Conservation (phyloP, 1,140 invertebrate genomes). For the Varroa destructor region DNA sequence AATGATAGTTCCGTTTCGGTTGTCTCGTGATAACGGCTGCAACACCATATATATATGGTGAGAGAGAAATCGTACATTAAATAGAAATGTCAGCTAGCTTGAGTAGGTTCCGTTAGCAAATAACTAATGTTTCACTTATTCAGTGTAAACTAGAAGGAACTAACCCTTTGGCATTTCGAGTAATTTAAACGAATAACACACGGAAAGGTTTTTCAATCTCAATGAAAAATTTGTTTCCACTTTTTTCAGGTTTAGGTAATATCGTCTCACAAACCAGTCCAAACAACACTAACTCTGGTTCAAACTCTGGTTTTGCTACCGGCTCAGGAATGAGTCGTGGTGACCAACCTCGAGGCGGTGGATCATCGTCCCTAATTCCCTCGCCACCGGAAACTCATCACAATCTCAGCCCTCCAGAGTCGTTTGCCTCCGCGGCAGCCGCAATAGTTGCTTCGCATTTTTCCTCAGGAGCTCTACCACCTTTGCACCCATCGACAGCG, state of each 20-base stretch:
- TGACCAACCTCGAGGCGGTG: conserved; percentile 30
- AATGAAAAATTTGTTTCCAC: too few species aligned
- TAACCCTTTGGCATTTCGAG: too few species aligned
- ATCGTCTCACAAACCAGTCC: conserved; percentile 18
- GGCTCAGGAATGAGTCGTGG: conserved; percentile 29
- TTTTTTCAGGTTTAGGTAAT: background rate
- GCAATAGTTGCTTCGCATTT: conserved; percentile 31
- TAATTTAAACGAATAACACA: too few species aligned
- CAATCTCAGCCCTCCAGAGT: conserved; percentile 31
- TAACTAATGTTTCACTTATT: too few species aligned
- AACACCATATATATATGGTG: too few species aligned
- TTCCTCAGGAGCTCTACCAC: conserved; percentile 32
- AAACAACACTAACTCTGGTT: conserved; percentile 20
- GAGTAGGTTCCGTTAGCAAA: too few species aligned
- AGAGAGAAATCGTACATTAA: background rate
- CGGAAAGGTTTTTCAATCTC: too few species aligned
- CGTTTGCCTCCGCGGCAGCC: conserved; percentile 33
- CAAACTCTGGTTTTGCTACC: conserved; percentile 37
- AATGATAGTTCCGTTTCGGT: too few species aligned
- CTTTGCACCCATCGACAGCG: background rate
- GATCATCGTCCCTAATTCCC: conserved; percentile 32
- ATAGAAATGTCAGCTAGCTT: background rate
- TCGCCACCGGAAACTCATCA: conserved; percentile 32
- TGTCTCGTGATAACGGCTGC: too few species aligned
- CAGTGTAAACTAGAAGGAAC: too few species aligned